Conservation (phyloP, 2,113 vertebrate genomes). For the Pelusios castaneus region DNA sequence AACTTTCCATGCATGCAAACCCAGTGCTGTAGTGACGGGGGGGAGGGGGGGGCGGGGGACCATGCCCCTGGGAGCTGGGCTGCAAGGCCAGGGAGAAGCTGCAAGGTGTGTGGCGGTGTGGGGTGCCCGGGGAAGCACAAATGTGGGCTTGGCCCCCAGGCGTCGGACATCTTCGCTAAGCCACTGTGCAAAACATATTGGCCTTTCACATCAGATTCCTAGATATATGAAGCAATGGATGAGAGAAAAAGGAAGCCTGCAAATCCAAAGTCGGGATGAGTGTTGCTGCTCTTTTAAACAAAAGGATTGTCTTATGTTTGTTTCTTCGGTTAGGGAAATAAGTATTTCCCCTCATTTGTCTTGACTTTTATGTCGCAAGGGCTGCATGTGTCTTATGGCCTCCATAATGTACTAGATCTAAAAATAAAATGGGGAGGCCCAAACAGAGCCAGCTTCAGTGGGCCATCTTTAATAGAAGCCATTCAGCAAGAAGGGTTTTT, state of each 20-base stretch:
- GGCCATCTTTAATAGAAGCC: not conserved
- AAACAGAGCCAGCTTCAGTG: not conserved
- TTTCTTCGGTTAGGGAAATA: slow-evolving; percentile 10
- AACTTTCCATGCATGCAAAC: slow-evolving; percentile 53
- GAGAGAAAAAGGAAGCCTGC: slow-evolving; percentile 21
- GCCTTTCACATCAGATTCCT: slow-evolving; percentile 24
- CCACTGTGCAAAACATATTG: slow-evolving; percentile 48
- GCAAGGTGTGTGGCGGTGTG: too few relatives aligned
- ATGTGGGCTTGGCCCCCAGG: too few relatives aligned
- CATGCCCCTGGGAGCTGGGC: too few relatives aligned
- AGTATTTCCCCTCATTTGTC: not conserved
- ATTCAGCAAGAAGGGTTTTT: not conserved
- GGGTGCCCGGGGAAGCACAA: too few relatives aligned
- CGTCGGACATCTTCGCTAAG: too few relatives aligned
- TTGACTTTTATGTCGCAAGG: not conserved
- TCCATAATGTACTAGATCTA: not conserved
- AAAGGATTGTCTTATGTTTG: not conserved
- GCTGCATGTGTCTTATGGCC: rapidly evolving
- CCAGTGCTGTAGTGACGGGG: not conserved
- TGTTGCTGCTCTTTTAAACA: not conserved
- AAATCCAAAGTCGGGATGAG: not conserved
- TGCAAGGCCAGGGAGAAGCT: too few relatives aligned
- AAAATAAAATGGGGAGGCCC: not conserved
- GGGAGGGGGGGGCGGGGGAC: too few relatives aligned
- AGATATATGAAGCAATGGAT: slow-evolving; percentile 39